These are phyloP conservation scores for Rostratula benghalensis DNA, from an alignment of 2,113 vertebrate species.

Conservation along the genomic window DNA sequence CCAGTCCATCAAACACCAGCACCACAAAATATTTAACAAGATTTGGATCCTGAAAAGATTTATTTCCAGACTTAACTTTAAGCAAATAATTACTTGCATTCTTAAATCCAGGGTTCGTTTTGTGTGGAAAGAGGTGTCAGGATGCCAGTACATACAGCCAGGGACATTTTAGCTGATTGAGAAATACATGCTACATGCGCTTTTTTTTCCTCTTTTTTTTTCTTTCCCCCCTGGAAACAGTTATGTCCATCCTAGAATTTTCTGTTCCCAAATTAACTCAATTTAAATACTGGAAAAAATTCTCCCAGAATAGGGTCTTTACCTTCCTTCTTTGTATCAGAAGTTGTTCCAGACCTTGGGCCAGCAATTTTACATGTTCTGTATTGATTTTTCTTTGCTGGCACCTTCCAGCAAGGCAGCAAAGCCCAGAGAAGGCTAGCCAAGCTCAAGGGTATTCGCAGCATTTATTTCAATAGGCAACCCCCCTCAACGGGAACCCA, in stretches of 20 bases:
- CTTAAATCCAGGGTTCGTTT: conserved; percentile 41
- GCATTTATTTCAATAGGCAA: conserved; percentile 7
- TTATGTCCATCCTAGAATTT: conserved; percentile 27
- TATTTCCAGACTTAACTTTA: conserved; percentile 41
- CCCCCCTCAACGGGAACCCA: neutral
- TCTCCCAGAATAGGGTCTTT: neutral
- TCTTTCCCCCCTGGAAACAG: neutral
- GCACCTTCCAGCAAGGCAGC: neutral
- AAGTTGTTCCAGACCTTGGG: neutral
- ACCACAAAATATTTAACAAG: conserved; percentile 44
- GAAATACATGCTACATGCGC: neutral
- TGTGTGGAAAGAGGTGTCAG: conserved; percentile 55
- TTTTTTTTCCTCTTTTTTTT: neutral
- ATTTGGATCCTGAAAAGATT: conserved; percentile 23
- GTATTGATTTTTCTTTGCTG: conserved; percentile 22
- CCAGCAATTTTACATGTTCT: neutral
- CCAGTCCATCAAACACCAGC: neutral
- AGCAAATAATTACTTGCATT: conserved; percentile 31
- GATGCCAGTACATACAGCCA: conserved; percentile 65
- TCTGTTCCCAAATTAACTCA: conserved; percentile 37
- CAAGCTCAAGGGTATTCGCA: neutral
- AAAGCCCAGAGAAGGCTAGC: neutral
- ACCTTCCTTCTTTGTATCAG: neutral
- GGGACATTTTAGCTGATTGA: conserved; percentile 63
- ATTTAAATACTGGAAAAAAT: conserved; percentile 13